Percentiles rank a stretch among this genome's conserved stretches.
Conservation (phyloP, 2,888 invertebrate genomes). For the Lysandra bellargus region DNA sequence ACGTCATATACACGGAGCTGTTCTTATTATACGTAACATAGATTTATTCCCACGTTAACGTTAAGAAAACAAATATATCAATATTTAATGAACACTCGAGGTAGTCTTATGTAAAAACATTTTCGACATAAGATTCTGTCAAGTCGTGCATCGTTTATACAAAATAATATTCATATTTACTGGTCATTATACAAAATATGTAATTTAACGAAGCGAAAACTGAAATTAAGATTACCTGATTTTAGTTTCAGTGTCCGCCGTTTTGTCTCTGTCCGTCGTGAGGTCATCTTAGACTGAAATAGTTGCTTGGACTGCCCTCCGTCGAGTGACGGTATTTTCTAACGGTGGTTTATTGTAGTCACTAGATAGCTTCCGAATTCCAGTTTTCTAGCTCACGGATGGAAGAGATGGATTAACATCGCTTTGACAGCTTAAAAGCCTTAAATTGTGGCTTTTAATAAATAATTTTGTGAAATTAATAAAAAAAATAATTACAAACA, state of each 20-base stretch:
- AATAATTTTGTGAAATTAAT: slow-evolving; percentile 80
- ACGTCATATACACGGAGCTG: slow-evolving; percentile 67
- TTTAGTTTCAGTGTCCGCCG: slow-evolving; percentile 27
- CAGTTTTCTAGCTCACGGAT: slow-evolving; percentile 65
- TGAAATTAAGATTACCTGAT: slow-evolving; percentile 20
- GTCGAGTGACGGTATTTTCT: slow-evolving; percentile 73
- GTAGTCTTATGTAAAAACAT: slow-evolving; percentile 15
- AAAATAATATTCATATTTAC: slow-evolving; percentile 46
- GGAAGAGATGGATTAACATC: slow-evolving; percentile 59
- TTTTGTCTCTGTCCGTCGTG: slow-evolving; percentile 31
- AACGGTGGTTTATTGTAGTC: slow-evolving; percentile 69
- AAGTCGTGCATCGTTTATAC: slow-evolving; percentile 59
- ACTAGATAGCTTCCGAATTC: slow-evolving; percentile 73
- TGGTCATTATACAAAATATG: slow-evolving; percentile 36
- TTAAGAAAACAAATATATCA: slow-evolving; percentile 50
- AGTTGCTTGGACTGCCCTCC: slow-evolving; percentile 67
- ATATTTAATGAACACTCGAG: slow-evolving; percentile 49
- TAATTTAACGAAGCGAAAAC: slow-evolving; percentile 27
- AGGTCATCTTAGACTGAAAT: slow-evolving; percentile 48
- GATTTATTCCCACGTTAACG: slow-evolving; percentile 72
- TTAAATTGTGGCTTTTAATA: slow-evolving; percentile 79
- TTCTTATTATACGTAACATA: slow-evolving; percentile 75
- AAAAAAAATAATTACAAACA: slow-evolving; percentile 73
- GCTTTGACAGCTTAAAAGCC: slow-evolving; percentile 80
- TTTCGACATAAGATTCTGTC: slow-evolving; percentile 17